Percentiles rank a stretch among this genome's conserved stretches.
Conservation (phyloP, 1,140 invertebrate species). For the Drosophila pectinifera region DNA sequence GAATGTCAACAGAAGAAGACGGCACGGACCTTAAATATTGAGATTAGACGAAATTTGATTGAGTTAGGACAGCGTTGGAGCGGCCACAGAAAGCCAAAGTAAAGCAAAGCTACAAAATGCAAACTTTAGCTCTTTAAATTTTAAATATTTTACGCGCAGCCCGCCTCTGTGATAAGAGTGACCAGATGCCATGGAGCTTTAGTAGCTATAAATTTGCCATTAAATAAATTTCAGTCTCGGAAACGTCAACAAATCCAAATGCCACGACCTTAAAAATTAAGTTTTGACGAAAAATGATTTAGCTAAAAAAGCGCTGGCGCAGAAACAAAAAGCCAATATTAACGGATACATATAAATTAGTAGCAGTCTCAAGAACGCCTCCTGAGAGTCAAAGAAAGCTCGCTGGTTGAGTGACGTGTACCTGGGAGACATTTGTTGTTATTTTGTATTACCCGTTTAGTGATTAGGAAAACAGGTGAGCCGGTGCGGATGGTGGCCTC, state of each 20-base stretch:
- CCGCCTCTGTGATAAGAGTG: constrained; percentile 19
- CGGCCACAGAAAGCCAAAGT: neutral
- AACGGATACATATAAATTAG: neutral
- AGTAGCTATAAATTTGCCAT: constrained; percentile 11
- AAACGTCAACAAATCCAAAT: constrained; percentile 55
- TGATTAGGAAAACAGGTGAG: constrained; percentile 48
- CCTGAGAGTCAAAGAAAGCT: constrained; percentile 1
- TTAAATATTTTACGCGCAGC: neutral
- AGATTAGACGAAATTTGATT: neutral
- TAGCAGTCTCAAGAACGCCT: neutral
- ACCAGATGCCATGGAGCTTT: neutral
- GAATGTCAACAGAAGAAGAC: constrained; percentile 31
- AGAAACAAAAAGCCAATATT: neutral
- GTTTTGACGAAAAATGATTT: constrained; percentile 5
- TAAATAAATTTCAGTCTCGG: constrained; percentile 9
- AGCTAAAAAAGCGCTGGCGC: neutral
- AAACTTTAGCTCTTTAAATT: no score
- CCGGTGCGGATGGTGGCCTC: neutral
- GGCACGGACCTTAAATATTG: constrained; percentile 7
- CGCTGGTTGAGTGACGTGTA: constrained; percentile 37
- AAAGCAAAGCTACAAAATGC: no score
- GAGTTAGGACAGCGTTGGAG: neutral
- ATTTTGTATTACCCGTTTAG: constrained; percentile 22
- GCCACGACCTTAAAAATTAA: constrained; percentile 30
- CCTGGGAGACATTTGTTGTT: constrained; percentile 35